Conservation (phyloP, 1,140 invertebrate genomes). For the Leptinotarsa defecta region DNA sequence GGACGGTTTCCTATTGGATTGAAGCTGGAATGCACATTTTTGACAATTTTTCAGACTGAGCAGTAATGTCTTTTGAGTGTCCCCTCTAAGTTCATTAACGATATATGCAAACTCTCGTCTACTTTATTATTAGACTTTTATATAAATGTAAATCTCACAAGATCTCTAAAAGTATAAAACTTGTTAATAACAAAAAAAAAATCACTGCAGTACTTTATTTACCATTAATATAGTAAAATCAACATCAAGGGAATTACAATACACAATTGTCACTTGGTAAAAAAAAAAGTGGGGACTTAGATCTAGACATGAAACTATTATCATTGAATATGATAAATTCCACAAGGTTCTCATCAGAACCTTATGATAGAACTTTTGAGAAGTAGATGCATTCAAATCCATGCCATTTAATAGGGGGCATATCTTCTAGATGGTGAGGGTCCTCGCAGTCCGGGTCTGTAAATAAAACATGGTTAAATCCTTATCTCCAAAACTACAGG, state of each 20-base stretch:
- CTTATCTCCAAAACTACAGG: no score
- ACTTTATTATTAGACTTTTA: no score
- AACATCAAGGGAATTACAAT: neutral
- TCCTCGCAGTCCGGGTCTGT: slow-evolving; percentile 72
- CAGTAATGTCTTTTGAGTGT: no score
- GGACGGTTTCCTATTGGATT: no score
- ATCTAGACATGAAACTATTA: neutral
- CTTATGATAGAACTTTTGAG: neutral
- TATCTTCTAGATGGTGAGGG: slow-evolving; percentile 78
- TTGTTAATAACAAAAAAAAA: neutral
- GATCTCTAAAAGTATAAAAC: no score
- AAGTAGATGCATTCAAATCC: neutral
- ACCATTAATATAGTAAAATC: neutral
- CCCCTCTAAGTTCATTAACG: no score
- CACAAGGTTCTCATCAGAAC: neutral
- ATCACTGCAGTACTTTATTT: slow-evolving; percentile 11
- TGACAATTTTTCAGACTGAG: no score
- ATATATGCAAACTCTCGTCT: no score
- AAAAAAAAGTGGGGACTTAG: neutral
- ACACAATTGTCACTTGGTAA: slow-evolving; percentile 13
- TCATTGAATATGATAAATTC: neutral
- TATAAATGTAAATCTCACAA: no score
- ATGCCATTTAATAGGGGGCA: slow-evolving; percentile 69
- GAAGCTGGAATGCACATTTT: no score
- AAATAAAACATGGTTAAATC: slow-evolving; percentile 47